Evolutionary conservation across 2,797 vertebrate genomes (phyloP).

Genomic region (Astyanax mexicanus): DNA sequence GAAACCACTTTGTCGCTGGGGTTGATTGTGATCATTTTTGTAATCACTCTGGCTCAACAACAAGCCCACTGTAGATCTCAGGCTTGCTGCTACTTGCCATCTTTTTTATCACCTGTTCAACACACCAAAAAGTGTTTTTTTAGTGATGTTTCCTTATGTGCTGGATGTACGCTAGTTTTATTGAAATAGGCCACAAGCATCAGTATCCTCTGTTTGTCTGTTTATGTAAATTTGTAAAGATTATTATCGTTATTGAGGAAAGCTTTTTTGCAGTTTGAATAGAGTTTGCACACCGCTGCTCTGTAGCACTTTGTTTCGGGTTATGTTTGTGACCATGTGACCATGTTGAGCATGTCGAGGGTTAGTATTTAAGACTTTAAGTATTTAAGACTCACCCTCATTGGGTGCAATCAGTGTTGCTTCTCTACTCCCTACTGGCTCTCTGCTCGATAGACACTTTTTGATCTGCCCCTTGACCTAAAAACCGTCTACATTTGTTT

Average conservation of each 20-base stretch:
- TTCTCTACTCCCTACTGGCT: not conserved
- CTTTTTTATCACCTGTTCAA: no score
- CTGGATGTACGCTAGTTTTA: no score
- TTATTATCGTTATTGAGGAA: not conserved
- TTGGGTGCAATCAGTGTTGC: not conserved
- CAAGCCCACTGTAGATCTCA: no score
- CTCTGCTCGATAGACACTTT: not conserved
- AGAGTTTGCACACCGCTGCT: not conserved
- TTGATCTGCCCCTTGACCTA: conserved; percentile 19
- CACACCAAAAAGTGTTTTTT: no score
- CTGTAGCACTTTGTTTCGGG: not conserved
- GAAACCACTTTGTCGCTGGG: no score
- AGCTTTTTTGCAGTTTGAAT: not conserved
- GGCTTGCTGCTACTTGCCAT: no score
- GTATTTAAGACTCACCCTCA: no score
- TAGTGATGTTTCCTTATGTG: no score
- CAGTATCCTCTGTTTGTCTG: not conserved
- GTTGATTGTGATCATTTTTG: not conserved
- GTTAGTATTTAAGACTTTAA: not conserved
- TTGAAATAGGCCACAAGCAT: no score
- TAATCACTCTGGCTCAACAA: not conserved
- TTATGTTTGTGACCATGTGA: not conserved
- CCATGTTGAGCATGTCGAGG: not conserved
- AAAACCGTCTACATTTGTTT: conserved; percentile 7
- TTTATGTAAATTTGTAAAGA: not conserved